These are phyloP conservation scores for Tridacna crocea DNA, from an alignment of 2,888 invertebrate genomes.

Conservation along the genomic window DNA sequence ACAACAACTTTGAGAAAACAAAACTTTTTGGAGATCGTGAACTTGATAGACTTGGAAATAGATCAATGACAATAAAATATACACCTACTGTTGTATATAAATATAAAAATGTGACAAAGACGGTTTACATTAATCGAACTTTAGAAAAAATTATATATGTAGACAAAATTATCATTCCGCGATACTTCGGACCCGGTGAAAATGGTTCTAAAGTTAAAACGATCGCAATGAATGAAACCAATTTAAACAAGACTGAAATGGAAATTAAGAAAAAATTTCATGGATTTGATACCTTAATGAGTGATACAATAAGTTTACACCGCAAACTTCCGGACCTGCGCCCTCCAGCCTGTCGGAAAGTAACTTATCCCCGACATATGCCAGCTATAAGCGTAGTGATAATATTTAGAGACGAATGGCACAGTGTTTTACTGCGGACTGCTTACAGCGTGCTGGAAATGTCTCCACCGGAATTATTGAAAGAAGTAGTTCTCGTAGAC, in stretches of 20 bases:
- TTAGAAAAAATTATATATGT: conserved; percentile 3
- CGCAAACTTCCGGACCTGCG: conserved; percentile 37
- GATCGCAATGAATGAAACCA: background rate
- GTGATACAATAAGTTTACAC: conserved; percentile 37
- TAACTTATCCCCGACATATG: conserved; percentile 32
- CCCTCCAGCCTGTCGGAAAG: conserved; percentile 34
- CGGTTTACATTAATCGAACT: conserved; percentile 13
- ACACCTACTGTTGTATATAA: background rate
- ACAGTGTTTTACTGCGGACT: conserved; percentile 54
- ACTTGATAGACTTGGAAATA: background rate
- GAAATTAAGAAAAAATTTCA: conserved; percentile 13
- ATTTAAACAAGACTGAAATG: background rate
- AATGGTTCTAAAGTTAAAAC: conserved; percentile 30
- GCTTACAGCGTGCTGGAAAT: conserved; percentile 59
- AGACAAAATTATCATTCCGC: background rate
- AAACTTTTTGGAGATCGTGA: background rate
- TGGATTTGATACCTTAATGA: conserved; percentile 46
- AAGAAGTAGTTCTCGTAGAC: conserved; percentile 61
- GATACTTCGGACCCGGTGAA: conserved; percentile 44
- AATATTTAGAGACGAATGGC: conserved; percentile 60
- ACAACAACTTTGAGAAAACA: background rate
- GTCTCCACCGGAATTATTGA: conserved; percentile 45
- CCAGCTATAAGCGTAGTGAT: conserved; percentile 52
- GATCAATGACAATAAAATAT: background rate
- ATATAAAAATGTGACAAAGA: conserved; percentile 18